A percentile compares a stretch with the other conserved stretches of the same genome.
These are phyloP conservation scores for Picathartes gymnocephalus DNA, from an alignment of 2,113 vertebrate species.

Conservation along the genomic window DNA sequence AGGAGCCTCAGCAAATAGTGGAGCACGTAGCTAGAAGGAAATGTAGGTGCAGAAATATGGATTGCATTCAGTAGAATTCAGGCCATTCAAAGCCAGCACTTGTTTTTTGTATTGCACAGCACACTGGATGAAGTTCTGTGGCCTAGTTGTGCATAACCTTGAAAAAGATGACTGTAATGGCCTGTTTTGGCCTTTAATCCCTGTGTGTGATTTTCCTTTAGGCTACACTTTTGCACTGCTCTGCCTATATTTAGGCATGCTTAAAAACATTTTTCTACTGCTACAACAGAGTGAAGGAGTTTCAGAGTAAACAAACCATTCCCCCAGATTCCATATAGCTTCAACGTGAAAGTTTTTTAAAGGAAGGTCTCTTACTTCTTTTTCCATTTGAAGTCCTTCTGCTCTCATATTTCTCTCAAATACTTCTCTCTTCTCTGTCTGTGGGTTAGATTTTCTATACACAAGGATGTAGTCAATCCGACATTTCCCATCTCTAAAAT, in stretches of 20 bases:
- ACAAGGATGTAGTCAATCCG: slow-evolving; percentile 93
- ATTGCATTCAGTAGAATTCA: not conserved
- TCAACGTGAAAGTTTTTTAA: not conserved
- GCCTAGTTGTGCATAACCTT: not conserved
- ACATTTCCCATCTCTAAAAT: slow-evolving; percentile 88
- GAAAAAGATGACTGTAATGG: not conserved
- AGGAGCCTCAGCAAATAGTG: not conserved
- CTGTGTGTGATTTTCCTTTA: not conserved
- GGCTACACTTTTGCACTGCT: not conserved
- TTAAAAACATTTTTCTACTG: not conserved
- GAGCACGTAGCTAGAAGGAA: not conserved
- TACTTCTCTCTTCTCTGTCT: slow-evolving; percentile 88
- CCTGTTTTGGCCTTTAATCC: not conserved
- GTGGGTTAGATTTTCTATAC: slow-evolving; percentile 86
- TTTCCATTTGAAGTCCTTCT: slow-evolving; percentile 91
- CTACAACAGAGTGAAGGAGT: not conserved
- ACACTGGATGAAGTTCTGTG: not conserved
- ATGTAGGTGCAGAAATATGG: not conserved
- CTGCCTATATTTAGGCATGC: not conserved
- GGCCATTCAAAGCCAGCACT: not conserved
- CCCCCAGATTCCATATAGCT: not conserved
- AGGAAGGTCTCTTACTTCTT: slow-evolving; percentile 77
- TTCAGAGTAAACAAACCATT: not conserved
- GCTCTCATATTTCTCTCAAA: slow-evolving; percentile 93
- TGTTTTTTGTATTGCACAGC: not conserved